These are phyloP conservation scores for Syngnathus scovelli DNA, from an alignment of 2,113 vertebrate species.

Conservation along the genomic window DNA sequence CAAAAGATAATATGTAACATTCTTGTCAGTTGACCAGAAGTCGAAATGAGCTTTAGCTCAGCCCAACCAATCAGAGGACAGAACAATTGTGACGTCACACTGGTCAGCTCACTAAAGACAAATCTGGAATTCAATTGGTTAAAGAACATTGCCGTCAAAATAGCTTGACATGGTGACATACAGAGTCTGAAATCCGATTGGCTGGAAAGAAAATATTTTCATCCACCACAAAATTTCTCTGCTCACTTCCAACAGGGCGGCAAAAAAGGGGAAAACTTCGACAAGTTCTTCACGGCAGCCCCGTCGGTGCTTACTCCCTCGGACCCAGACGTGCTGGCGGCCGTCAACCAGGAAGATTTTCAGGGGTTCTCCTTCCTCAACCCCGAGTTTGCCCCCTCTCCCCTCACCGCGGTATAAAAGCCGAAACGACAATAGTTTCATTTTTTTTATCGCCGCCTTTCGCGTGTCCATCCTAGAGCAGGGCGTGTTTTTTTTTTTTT, in stretches of 20 bases:
- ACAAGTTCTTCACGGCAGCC: conserved; percentile 85
- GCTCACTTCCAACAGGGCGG: conserved; percentile 72
- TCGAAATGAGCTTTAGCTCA: no score
- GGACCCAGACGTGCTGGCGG: conserved; percentile 82
- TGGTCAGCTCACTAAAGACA: no score
- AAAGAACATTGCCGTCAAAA: no score
- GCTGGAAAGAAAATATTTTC: no score
- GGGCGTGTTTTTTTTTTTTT: not conserved
- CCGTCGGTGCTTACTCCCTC: conserved; percentile 82
- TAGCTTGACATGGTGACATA: no score
- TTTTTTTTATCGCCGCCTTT: not conserved
- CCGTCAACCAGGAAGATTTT: conserved; percentile 84
- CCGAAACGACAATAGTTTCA: not conserved
- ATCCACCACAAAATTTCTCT: not conserved
- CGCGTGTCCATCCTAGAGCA: not conserved
- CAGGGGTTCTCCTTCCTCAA: conserved; percentile 82
- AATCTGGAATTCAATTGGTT: no score
- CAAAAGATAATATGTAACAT: no score
- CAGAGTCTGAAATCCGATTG: no score
- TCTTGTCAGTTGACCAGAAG: no score
- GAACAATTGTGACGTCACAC: no score
- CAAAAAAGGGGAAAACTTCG: conserved; percentile 85
- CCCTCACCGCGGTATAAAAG: conserved; percentile 70
- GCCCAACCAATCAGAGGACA: no score
- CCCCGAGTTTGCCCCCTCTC: conserved; percentile 70